A percentile compares a stretch with the other conserved stretches of the same genome.
Conservation (phyloP, 2,888 invertebrate species). For the Dichetophora obliterata region DNA sequence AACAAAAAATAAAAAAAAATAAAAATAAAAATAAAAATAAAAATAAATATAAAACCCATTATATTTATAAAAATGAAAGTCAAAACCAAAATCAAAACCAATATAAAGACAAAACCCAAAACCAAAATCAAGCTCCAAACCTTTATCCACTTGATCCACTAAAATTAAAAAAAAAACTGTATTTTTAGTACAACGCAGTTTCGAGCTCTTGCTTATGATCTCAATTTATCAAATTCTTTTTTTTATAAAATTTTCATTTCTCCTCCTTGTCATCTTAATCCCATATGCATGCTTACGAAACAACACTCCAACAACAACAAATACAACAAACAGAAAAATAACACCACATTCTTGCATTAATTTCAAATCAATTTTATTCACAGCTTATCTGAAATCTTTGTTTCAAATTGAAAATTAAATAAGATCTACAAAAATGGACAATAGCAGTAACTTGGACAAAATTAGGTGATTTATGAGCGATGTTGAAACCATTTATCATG, state of each 20-base stretch:
- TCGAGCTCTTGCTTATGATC: too few species aligned
- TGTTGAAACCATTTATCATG: constrained; percentile 67
- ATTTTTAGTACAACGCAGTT: too few species aligned
- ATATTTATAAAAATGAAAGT: too few species aligned
- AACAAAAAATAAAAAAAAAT: too few species aligned
- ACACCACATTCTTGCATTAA: constrained; percentile 68
- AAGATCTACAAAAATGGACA: constrained; percentile 8
- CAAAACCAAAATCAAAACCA: too few species aligned
- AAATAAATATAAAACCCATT: too few species aligned
- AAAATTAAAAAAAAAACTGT: too few species aligned
- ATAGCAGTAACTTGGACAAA: constrained; percentile 51
- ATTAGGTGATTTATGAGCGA: constrained; percentile 63
- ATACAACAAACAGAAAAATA: background rate
- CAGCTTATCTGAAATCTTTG: constrained; percentile 59
- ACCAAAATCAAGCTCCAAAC: too few species aligned
- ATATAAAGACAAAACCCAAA: too few species aligned
- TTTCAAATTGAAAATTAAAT: background rate
- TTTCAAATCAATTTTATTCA: constrained; percentile 68
- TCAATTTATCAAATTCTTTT: background rate
- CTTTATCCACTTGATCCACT: too few species aligned
- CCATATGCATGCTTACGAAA: background rate
- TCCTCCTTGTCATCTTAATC: background rate
- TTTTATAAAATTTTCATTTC: background rate
- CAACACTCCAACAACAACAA: background rate
- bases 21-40: too few species aligned